Conservation (phyloP, 2,797 vertebrate genomes). For the Poeciliopsis gracilis region DNA sequence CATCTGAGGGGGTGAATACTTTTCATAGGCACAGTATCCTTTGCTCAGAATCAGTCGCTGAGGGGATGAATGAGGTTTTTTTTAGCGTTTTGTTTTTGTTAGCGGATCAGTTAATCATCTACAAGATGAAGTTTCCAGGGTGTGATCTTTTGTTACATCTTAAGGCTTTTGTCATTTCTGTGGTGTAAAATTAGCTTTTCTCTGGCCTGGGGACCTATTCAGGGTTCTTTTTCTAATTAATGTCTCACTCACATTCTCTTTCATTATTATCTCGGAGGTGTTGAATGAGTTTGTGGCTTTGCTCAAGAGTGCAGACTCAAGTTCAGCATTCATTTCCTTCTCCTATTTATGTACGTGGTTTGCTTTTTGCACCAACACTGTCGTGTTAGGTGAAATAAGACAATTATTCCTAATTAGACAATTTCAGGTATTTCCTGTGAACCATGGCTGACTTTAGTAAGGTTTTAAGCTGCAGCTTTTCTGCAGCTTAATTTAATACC, state of each 20-base stretch:
- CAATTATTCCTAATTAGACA: not conserved
- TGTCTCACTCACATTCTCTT: not conserved
- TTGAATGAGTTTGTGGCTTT: conserved; percentile 1
- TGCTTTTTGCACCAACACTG: not conserved
- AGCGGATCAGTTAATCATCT: no score
- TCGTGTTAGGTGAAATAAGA: not conserved
- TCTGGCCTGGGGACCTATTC: not conserved
- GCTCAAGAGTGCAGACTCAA: not conserved
- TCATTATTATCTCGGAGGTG: not conserved
- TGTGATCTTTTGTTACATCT: not conserved
- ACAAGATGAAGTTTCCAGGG: not conserved
- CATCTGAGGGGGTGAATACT: no score
- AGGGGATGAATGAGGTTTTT: no score
- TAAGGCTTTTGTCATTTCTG: not conserved
- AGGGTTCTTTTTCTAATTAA: not conserved
- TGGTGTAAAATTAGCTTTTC: not conserved
- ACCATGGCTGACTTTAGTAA: not conserved
- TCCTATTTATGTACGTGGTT: not conserved
- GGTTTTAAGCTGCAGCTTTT: not conserved
- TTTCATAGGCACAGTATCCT: no score
- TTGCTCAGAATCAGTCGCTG: no score
- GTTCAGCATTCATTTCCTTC: not conserved
- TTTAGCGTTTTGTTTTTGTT: no score
- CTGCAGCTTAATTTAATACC: not conserved
- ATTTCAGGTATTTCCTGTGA: not conserved